Evolutionary conservation across 2,888 invertebrate genomes (phyloP).

Genomic region (Agrotis clavis): DNA sequence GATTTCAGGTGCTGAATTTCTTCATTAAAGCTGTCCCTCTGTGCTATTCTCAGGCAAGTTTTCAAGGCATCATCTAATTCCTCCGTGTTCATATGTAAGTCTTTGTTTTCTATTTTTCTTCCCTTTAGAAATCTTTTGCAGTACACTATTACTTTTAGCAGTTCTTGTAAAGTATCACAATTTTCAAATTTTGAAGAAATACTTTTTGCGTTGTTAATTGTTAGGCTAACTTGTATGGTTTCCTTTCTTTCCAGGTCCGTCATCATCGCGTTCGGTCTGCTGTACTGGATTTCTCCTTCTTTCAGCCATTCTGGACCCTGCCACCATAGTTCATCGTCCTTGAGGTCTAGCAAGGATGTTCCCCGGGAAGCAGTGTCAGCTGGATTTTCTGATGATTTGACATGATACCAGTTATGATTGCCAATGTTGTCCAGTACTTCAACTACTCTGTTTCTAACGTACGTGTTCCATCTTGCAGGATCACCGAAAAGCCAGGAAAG

Average conservation of each 20-base stretch:
- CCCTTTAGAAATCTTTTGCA: conserved; percentile 1
- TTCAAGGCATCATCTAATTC: not conserved
- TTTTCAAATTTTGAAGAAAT: not conserved
- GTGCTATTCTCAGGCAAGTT: not conserved
- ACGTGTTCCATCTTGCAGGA: conserved; percentile 17
- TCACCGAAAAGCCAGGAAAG: conserved; percentile 15
- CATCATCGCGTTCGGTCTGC: conserved; percentile 3
- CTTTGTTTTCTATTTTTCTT: conserved; percentile 1
- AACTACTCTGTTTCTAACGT: conserved; percentile 16
- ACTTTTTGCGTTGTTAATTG: not conserved
- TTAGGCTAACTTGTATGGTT: not conserved
- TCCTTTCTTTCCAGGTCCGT: not conserved
- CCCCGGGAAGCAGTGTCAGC: conserved; percentile 15
- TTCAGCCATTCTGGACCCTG: not conserved
- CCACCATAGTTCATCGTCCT: conserved; percentile 11
- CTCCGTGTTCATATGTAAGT: not conserved
- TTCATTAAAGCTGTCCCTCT: not conserved
- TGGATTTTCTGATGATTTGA: conserved; percentile 12
- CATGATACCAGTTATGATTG: conserved; percentile 19
- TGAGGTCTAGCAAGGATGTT: not conserved
- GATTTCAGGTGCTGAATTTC: not conserved
- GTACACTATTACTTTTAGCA: not conserved
- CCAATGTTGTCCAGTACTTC: conserved; percentile 15
- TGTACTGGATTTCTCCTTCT: conserved; percentile 11
- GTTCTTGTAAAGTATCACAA: not conserved